Conservation (phyloP, 1,140 invertebrate genomes). For the Brachionus paranguensis region DNA sequence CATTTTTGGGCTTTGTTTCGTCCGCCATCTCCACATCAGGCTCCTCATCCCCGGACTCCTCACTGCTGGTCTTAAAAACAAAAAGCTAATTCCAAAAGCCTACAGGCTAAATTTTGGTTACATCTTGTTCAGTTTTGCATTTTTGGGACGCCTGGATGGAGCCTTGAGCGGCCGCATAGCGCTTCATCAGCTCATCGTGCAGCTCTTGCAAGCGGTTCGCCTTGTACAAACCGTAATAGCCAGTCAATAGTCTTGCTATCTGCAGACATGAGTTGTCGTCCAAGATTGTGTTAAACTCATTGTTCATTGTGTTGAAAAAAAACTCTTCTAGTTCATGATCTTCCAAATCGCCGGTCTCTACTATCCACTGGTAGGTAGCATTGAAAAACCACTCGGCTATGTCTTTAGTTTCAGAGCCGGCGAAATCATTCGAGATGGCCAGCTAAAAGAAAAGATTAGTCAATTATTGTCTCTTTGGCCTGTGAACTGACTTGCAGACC, state of each 20-base stretch:
- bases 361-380: constrained; percentile 41
- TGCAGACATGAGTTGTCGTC: constrained; percentile 22
- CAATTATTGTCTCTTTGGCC: too few relatives aligned
- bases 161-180: not conserved
- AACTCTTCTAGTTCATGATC: constrained; percentile 38
- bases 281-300: constrained; percentile 38
- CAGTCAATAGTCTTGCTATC: not conserved
- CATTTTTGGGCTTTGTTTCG: not conserved
- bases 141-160: not conserved
- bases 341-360: constrained; percentile 39
- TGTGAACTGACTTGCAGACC: not conserved
- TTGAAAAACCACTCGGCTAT: constrained; percentile 41
- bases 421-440: constrained; percentile 31
- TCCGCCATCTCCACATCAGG: not conserved
- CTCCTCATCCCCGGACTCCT: not conserved
- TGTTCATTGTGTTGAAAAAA: constrained; percentile 36
- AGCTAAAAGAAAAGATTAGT: not conserved
- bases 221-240: not conserved
- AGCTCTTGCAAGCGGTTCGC: not conserved
- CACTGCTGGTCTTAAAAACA: not conserved
- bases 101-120: not conserved
- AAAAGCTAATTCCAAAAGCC: not conserved
- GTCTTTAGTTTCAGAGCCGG: constrained; percentile 30
- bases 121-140: constrained; percentile 12
- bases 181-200: not conserved